Percentiles rank a stretch among this genome's conserved stretches.
phyloP scores from a whole-genome alignment of 2,113 vertebrate genomes.

The Tyrannus savana region DNA sequence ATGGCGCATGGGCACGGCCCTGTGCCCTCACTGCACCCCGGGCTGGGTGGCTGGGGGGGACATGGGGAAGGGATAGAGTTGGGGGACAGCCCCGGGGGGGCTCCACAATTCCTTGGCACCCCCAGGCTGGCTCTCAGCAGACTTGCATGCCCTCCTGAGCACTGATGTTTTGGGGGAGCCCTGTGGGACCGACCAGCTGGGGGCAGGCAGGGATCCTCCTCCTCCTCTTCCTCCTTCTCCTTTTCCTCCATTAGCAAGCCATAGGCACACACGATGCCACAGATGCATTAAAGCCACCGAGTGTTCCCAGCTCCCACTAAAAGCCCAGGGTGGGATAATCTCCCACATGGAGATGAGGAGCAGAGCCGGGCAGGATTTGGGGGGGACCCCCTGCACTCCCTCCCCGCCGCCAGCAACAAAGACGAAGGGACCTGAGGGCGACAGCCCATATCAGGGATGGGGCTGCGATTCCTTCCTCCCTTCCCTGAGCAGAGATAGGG shows the following conservation, averaged over 20 bases:
- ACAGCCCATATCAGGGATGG: slow-evolving; percentile 47
- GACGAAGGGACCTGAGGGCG: neutral
- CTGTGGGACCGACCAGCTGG: neutral
- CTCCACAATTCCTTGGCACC: accelerated
- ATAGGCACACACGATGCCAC: accelerated
- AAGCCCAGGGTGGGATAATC: neutral
- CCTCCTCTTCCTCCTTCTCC: neutral
- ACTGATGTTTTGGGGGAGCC: neutral
- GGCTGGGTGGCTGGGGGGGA: neutral
- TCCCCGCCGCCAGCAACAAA: neutral
- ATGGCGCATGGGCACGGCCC: neutral
- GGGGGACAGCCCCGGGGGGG: neutral
- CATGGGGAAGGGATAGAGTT: accelerated
- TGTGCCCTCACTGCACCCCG: neutral
- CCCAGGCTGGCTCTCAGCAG: accelerated
- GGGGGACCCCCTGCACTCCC: neutral
- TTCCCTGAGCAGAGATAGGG: slow-evolving; percentile 52
- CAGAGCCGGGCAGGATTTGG: neutral
- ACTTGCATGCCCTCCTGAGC: accelerated
- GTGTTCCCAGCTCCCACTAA: neutral
- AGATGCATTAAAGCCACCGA: neutral
- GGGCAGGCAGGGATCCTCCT: neutral
- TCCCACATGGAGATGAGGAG: neutral
- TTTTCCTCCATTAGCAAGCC: neutral
- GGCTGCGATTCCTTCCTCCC: slow-evolving; percentile 60